Evolutionary conservation across 2,113 vertebrate genomes (phyloP).

Genomic region (Nannobrachium achirus): DNA sequence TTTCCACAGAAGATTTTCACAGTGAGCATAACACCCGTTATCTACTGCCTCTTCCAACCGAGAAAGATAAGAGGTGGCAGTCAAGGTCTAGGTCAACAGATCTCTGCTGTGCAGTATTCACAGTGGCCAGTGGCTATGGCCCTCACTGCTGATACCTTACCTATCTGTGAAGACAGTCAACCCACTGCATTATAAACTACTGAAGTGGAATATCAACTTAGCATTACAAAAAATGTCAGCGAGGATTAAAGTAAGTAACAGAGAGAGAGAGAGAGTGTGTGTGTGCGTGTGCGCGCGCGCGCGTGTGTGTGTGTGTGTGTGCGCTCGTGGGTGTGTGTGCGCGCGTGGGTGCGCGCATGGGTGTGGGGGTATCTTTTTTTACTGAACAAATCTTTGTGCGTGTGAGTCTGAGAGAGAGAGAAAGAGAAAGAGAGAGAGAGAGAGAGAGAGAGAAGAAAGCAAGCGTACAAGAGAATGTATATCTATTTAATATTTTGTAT

Average conservation of each 20-base stretch:
- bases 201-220: slow-evolving; percentile 60
- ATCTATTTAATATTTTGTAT: no score
- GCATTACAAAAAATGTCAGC: slow-evolving; percentile 34
- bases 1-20: slow-evolving; percentile 32
- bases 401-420: no score
- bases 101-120: slow-evolving; percentile 62
- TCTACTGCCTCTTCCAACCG: slow-evolving; percentile 43
- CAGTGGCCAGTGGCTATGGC: slow-evolving; percentile 56
- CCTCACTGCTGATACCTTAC: slow-evolving; percentile 57
- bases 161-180: slow-evolving; percentile 60
- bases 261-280: not conserved
- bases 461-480: no score
- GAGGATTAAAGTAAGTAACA: slow-evolving; percentile 19
- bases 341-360: no score
- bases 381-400: no score
- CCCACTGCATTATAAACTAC: slow-evolving; percentile 65
- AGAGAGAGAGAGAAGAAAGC: no score
- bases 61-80: slow-evolving; percentile 60
- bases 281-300: not conserved
- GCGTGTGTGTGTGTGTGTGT: not conserved
- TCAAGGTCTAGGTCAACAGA: slow-evolving; percentile 51
- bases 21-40: slow-evolving; percentile 56
- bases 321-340: no score
- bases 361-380: no score
- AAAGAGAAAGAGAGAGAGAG: no score